phyloP scores from a whole-genome alignment of 2,888 invertebrate genomes.

The Chironomus riparius region DNA sequence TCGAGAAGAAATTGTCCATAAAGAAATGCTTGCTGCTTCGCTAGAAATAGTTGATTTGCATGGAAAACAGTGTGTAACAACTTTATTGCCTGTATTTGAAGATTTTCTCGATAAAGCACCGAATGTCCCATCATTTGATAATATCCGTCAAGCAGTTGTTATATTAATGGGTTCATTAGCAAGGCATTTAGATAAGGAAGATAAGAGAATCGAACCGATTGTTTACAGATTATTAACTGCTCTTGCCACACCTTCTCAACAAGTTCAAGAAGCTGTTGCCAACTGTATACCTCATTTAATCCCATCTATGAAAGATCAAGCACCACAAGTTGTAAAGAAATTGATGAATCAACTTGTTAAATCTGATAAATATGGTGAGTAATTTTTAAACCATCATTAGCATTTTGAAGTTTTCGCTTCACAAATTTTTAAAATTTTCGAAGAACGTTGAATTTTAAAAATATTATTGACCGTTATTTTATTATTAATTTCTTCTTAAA shows the following conservation, averaged over 20 bases:
- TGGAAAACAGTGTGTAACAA: conserved; percentile 72
- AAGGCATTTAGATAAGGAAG: conserved; percentile 85
- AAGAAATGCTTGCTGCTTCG: conserved; percentile 90
- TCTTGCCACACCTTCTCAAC: conserved; percentile 92
- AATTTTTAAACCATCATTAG: conserved; percentile 38
- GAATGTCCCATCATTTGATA: conserved; percentile 80
- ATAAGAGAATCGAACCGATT: conserved; percentile 87
- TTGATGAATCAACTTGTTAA: conserved; percentile 79
- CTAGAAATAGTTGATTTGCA: conserved; percentile 83
- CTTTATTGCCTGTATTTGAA: conserved; percentile 84
- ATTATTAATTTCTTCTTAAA: conserved; percentile 20
- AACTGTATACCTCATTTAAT: conserved; percentile 92
- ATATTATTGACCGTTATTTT: neutral
- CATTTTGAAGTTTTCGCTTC: too few species aligned
- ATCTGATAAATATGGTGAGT: conserved; percentile 83
- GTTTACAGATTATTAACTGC: conserved; percentile 82
- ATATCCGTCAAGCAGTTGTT: conserved; percentile 91
- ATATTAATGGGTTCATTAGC: conserved; percentile 96
- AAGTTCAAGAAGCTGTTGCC: conserved; percentile 95
- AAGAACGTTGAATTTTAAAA: too few species aligned
- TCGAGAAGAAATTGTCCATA: conserved; percentile 68
- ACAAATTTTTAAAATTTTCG: too few species aligned
- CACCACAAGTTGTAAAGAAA: conserved; percentile 77
- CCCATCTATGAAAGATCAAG: conserved; percentile 84
- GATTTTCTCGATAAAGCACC: conserved; percentile 88